Conservation (phyloP, 2,888 invertebrate species). For the Acanthosepion pharaonis region DNA sequence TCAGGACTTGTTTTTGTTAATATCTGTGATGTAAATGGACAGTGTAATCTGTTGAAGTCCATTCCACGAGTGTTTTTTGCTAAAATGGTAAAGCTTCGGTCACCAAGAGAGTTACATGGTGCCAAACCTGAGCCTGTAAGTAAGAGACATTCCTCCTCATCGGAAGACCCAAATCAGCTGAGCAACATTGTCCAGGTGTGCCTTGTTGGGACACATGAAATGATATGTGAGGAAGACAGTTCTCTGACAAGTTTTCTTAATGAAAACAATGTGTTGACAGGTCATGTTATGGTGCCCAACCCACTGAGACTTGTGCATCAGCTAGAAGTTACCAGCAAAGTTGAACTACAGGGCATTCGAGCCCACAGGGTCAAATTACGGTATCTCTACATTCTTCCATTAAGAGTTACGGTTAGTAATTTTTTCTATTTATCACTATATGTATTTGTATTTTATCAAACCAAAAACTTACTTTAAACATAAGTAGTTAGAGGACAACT, state of each 20-base stretch:
- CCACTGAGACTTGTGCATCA: constrained; percentile 63
- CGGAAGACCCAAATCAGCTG: constrained; percentile 63
- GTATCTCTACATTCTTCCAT: constrained; percentile 58
- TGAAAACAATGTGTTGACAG: constrained; percentile 58
- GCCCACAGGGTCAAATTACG: constrained; percentile 50
- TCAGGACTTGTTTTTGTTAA: constrained; percentile 65
- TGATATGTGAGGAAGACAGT: constrained; percentile 54
- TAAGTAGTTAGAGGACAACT: too few species aligned
- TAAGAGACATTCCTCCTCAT: constrained; percentile 47
- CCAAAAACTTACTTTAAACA: neutral
- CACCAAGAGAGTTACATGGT: constrained; percentile 60
- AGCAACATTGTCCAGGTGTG: constrained; percentile 65
- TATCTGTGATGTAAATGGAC: constrained; percentile 58
- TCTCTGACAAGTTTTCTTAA: constrained; percentile 56
- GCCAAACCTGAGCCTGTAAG: constrained; percentile 54
- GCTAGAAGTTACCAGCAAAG: constrained; percentile 62
- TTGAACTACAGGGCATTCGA: constrained; percentile 64
- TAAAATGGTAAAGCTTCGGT: constrained; percentile 59
- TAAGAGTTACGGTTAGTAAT: constrained; percentile 61
- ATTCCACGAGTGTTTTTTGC: constrained; percentile 63
- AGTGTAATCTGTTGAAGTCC: constrained; percentile 53
- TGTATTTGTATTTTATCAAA: neutral
- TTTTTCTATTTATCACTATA: neutral
- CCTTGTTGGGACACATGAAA: constrained; percentile 59
- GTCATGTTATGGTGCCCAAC: constrained; percentile 67